Evolutionary conservation across 2,888 invertebrate species (phyloP), one percentile per base, ranked within the genome.

Genomic region (Antheraea yamamai): DNA sequence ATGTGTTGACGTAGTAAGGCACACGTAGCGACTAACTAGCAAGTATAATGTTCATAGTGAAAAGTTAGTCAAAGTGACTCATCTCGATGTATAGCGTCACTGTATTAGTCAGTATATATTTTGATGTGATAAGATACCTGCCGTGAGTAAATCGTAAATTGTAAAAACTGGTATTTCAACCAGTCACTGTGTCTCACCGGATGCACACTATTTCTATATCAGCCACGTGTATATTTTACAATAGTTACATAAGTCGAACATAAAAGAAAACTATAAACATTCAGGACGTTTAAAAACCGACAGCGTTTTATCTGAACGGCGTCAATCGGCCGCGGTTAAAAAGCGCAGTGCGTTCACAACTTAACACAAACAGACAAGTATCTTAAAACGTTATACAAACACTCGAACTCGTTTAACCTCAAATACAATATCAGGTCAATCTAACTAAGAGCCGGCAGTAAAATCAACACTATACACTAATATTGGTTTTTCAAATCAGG

Each of bases 341-440:
- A 66, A 30, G 14, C 64, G 10, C 64, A 26, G 64, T 26, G 30
- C 64, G 30, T 66, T 66, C 16, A 30, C 14, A 66, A 4, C 30
- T 64, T 14, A 64, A 66, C 64, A 30, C 3, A 30, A 12, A 26
- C 16, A 30, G 26, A 14, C 26, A 30, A 30, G 64, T 30, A 66
- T 66, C 26, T 66, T 66, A 66, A 66, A 66, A 16, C 30, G 64
- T 66, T 66, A 66, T 14, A 66, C 64, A 66, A 66, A 66, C 30
- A 66, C 30, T 66, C 64, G 6, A 66, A 66, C 12, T 26, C 26
- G 64, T 16, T 66, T 30, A 30, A 66, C 64, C 64, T 66, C 64
- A 66, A 66, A 66, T 30, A 30, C 64, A 30, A 61, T 61, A 61
- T 61, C 26, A 66, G 64, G 64, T 66, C 26, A 66, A 66, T 66